These are phyloP conservation scores for Hydrocynus forskahlii DNA, from an alignment of 2,797 vertebrate genomes.

Conservation along the genomic window DNA sequence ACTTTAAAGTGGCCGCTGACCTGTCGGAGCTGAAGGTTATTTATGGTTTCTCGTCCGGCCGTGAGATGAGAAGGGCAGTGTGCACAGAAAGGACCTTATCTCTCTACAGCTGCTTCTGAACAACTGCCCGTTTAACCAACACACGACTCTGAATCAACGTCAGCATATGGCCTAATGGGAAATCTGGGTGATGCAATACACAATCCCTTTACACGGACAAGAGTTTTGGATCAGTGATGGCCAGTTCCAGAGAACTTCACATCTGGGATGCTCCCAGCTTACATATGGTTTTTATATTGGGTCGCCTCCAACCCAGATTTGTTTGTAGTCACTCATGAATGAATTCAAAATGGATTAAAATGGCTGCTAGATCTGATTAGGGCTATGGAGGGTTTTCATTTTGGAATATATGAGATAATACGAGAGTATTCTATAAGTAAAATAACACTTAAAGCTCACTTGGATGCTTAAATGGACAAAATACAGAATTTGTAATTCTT, in stretches of 20 bases:
- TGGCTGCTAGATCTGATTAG: too few relatives aligned
- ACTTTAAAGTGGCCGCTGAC: constrained; percentile 61
- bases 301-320: too few relatives aligned
- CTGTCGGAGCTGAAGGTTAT: constrained; percentile 74
- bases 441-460: too few relatives aligned
- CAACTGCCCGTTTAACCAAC: constrained; percentile 9
- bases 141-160: neutral
- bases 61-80: constrained; percentile 18
- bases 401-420: too few relatives aligned
- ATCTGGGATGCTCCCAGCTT: neutral
- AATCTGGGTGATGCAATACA: constrained; percentile 1
- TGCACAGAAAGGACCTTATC: neutral
- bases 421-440: too few relatives aligned
- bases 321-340: too few relatives aligned
- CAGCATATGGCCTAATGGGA: neutral
- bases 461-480: too few relatives aligned
- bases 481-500: too few relatives aligned
- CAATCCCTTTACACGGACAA: neutral
- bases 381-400: too few relatives aligned
- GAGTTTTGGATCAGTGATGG: neutral
- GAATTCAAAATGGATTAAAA: too few relatives aligned
- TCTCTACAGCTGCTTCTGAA: neutral
- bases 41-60: constrained; percentile 55
- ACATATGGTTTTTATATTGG: neutral
- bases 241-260: neutral